Evolutionary conservation across 2,888 invertebrate genomes (phyloP).

Genomic region (Cerastis rubricosa): DNA sequence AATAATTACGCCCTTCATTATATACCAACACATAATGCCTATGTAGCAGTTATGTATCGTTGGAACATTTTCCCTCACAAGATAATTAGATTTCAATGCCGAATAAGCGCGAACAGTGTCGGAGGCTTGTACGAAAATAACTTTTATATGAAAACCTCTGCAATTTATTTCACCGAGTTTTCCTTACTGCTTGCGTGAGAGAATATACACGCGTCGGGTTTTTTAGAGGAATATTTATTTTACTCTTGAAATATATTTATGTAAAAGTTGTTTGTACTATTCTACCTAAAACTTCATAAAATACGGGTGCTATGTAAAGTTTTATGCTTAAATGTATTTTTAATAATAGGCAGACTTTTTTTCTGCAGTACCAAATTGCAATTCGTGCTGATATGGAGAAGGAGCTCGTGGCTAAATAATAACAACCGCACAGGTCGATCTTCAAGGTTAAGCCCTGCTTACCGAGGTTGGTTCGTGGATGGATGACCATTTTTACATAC

Average conservation of each 20-base stretch:
- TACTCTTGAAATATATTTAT: neutral
- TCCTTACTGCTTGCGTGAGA: neutral
- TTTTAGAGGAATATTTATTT: slow-evolving; percentile 10
- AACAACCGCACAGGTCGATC: too few species aligned
- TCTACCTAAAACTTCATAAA: neutral
- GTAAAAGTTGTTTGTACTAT: neutral
- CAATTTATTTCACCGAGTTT: slow-evolving; percentile 39
- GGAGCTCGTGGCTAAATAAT: too few species aligned
- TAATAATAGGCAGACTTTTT: neutral
- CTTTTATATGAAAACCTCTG: slow-evolving; percentile 40
- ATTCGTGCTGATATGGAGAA: neutral
- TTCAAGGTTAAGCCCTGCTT: too few species aligned
- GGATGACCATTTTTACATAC: too few species aligned
- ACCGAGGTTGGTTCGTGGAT: too few species aligned
- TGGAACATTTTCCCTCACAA: slow-evolving; percentile 38
- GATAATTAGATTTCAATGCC: slow-evolving; percentile 58
- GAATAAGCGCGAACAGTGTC: slow-evolving; percentile 41
- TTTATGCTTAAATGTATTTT: too few species aligned
- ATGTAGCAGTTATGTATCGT: slow-evolving; percentile 26
- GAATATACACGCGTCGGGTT: neutral
- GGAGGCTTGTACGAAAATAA: slow-evolving; percentile 34
- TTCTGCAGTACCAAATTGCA: neutral
- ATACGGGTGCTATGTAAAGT: neutral
- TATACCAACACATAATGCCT: slow-evolving; percentile 4
- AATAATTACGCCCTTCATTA: slow-evolving; percentile 9